Conservation (phyloP, 2,797 vertebrate species). For the Halcyon badia region DNA sequence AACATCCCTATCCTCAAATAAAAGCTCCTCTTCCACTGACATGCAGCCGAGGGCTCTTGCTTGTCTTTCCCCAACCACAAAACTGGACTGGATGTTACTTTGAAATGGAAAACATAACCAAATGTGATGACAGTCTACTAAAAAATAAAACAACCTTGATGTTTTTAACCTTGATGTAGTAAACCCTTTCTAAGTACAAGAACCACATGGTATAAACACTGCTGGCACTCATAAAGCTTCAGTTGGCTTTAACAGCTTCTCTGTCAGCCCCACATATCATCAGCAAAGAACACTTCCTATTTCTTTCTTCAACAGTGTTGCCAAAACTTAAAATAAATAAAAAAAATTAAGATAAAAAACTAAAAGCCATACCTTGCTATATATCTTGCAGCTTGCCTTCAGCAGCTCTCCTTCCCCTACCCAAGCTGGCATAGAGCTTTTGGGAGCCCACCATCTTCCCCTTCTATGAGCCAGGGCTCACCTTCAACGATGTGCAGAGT, state of each 20-base stretch:
- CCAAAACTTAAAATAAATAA: not conserved
- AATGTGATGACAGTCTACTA: not conserved
- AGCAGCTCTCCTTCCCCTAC: not conserved
- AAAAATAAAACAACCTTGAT: constrained; percentile 7
- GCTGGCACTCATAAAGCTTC: not conserved
- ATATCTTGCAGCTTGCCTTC: not conserved
- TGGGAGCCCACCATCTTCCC: not conserved
- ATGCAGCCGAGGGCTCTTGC: not conserved
- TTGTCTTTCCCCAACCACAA: not conserved
- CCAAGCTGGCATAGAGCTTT: rapidly evolving
- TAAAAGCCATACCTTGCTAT: no score
- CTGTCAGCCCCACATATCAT: not conserved
- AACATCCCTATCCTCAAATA: not conserved
- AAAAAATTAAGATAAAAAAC: not conserved
- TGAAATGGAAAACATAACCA: not conserved
- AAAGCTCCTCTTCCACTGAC: constrained; percentile 21
- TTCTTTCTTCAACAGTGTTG: not conserved
- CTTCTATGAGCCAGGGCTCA: not conserved
- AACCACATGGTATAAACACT: not conserved
- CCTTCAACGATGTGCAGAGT: rapidly evolving
- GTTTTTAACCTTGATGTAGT: not conserved
- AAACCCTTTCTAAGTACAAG: not conserved
- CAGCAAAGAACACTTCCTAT: not conserved
- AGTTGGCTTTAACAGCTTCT: not conserved
- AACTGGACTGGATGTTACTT: not conserved